Conservation (phyloP, 2,113 vertebrate species). For the Rallus limicola region DNA sequence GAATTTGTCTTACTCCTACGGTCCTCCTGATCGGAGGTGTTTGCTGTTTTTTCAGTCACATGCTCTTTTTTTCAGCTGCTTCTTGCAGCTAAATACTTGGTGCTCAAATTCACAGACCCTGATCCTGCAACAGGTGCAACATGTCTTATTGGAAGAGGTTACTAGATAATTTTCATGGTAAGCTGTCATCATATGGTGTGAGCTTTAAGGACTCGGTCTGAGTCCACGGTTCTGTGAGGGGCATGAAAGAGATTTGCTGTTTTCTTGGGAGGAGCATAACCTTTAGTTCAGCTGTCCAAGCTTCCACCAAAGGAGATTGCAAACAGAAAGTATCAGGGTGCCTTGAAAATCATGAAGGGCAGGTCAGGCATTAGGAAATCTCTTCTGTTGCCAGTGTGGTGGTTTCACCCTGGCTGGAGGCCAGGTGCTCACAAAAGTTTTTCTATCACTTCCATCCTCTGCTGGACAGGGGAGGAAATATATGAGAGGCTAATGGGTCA, state of each 20-base stretch:
- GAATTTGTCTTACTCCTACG: neutral
- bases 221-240: neutral
- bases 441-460: too few relatives aligned
- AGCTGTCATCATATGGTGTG: neutral
- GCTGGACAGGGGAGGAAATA: too few relatives aligned
- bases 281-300: neutral
- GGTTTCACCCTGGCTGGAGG: too few relatives aligned
- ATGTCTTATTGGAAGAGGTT: neutral
- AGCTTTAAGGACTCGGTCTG: neutral
- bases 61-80: neutral
- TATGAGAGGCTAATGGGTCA: too few relatives aligned
- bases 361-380: neutral
- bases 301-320: neutral
- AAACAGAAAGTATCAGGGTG: neutral
- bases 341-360: neutral
- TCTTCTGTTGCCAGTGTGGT: neutral
- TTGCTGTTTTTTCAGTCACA: neutral
- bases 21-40: neutral
- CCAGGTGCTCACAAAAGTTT: too few relatives aligned
- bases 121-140: neutral
- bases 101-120: neutral
- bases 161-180: neutral
- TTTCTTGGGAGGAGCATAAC: accelerated
- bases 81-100: neutral
- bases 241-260: neutral